phyloP scores from a whole-genome alignment of 23 tunicate species.

The Phallusia fumigata region DNA sequence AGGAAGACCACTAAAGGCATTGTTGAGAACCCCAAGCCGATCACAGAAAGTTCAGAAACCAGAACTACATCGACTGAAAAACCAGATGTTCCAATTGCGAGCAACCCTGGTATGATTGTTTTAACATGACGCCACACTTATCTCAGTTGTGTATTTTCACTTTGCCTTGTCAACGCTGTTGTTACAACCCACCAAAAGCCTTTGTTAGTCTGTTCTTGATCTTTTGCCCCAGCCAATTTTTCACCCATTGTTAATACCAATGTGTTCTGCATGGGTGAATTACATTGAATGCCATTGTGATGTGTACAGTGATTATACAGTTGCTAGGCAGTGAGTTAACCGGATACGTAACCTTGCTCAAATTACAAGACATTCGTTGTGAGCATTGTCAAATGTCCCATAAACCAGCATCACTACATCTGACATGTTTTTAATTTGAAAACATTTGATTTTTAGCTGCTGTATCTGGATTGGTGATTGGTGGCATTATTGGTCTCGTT shows the following conservation, averaged over 20 bases:
- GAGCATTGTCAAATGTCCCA: no score
- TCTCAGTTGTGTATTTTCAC: neutral
- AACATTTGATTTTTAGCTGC: slow-evolving; percentile 56
- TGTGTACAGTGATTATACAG: neutral
- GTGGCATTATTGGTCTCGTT: slow-evolving; percentile 35
- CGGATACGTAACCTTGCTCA: no score
- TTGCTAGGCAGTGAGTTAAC: neutral
- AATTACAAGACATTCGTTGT: no score
- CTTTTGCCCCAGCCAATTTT: neutral
- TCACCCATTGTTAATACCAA: no score
- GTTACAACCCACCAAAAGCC: neutral
- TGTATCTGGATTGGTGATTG: slow-evolving; percentile 61
- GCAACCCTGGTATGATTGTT: neutral
- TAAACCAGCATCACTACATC: no score
- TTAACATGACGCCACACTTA: neutral
- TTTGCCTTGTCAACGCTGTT: no score
- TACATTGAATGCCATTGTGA: no score
- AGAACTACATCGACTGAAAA: neutral
- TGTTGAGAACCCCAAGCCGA: neutral
- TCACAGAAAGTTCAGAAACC: neutral
- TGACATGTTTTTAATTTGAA: no score
- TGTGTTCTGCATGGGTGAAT: no score
- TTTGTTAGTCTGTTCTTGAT: neutral
- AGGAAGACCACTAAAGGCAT: neutral
- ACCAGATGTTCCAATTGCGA: neutral